These are phyloP conservation scores for Drosophila triauraria DNA, from an alignment of 1,140 invertebrate species.

Conservation along the genomic window DNA sequence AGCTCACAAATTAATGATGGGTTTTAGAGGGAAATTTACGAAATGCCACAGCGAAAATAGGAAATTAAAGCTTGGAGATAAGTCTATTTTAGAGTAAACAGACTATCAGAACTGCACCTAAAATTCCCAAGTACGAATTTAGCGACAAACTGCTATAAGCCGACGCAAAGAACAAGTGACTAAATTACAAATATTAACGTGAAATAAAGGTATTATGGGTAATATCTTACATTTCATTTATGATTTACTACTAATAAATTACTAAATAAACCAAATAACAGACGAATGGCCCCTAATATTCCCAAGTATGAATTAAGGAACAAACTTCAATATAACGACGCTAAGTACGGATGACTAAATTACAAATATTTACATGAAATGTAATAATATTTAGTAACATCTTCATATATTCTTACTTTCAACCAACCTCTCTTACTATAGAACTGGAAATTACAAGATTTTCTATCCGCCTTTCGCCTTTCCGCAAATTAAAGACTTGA, in stretches of 20 bases:
- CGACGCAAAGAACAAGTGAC: too few species aligned
- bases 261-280: too few species aligned
- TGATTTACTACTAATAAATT: too few species aligned
- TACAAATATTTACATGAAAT: neutral
- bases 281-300: neutral
- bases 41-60: too few species aligned
- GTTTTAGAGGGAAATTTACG: neutral
- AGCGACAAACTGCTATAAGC: too few species aligned
- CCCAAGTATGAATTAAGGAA: neutral
- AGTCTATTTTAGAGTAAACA: neutral
- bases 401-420: neutral
- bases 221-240: too few species aligned
- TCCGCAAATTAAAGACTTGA: neutral
- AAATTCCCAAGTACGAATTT: too few species aligned
- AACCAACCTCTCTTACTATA: neutral
- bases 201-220: too few species aligned
- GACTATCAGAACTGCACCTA: neutral
- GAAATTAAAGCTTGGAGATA: neutral
- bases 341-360: neutral
- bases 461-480: neutral
- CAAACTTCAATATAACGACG: too few species aligned
- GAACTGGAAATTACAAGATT: neutral
- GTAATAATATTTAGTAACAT: neutral
- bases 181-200: too few species aligned
- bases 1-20: conserved; percentile 25